These are phyloP conservation scores for Gryllus bimaculatus DNA, from an alignment of 1,140 invertebrate species.

Conservation along the genomic window DNA sequence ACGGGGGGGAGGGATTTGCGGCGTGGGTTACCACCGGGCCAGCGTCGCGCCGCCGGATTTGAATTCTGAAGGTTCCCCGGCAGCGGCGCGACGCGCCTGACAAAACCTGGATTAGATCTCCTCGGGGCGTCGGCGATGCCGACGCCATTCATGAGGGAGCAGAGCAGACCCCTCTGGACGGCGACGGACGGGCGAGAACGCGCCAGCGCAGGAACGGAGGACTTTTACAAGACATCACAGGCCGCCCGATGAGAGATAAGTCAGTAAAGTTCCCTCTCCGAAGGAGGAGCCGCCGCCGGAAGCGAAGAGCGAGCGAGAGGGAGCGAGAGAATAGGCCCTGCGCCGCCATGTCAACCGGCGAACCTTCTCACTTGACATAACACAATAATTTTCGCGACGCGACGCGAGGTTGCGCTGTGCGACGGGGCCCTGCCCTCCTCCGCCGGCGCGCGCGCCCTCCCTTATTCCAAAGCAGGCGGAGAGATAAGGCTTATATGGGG, in stretches of 20 bases:
- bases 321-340: background rate
- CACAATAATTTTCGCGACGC: background rate
- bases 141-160: background rate
- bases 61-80: background rate
- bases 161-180: background rate
- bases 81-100: background rate
- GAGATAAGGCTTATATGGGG: slow-evolving; percentile 1
- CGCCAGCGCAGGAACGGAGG: background rate
- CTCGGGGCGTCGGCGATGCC: too few species aligned
- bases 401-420: too few species aligned
- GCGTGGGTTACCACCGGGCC: background rate
- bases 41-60: background rate
- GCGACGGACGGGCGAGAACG: background rate
- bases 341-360: background rate
- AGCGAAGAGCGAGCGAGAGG: background rate
- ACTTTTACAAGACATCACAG: background rate
- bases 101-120: background rate
- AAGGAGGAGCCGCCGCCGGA: background rate
- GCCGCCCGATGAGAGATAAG: background rate
- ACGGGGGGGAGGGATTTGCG: background rate
- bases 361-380: background rate
- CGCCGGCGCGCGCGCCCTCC: background rate
- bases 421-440: background rate
- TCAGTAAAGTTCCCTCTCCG: background rate
- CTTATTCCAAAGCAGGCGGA: background rate